Evolutionary conservation across 1,140 invertebrate genomes (phyloP).

Genomic region (Lethrus apterus): DNA sequence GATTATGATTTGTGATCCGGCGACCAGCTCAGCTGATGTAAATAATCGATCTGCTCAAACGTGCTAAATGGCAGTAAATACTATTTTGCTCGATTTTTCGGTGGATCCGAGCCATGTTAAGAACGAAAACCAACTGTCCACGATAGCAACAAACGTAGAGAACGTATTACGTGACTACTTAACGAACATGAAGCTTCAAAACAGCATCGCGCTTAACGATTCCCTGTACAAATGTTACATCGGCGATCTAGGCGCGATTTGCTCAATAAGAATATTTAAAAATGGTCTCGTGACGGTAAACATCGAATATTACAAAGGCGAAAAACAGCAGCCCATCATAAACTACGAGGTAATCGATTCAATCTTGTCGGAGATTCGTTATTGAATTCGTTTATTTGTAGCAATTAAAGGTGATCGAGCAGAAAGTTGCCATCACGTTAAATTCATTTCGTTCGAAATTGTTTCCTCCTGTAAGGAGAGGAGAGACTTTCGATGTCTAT

Average conservation of each 20-base stretch:
- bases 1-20: too few relatives aligned
- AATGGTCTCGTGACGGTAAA: conserved; percentile 70
- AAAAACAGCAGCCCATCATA: conserved; percentile 61
- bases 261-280: conserved; percentile 63
- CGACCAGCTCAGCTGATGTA: too few relatives aligned
- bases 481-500: conserved; percentile 75
- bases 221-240: conserved; percentile 60
- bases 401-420: conserved; percentile 62
- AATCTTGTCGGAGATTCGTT: not conserved
- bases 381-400: conserved; percentile 29
- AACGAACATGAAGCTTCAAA: conserved; percentile 55
- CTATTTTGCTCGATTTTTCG: conserved; percentile 72
- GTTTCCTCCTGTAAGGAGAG: conserved; percentile 74
- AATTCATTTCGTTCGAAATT: conserved; percentile 69
- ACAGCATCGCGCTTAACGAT: conserved; percentile 48
- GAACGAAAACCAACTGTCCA: conserved; percentile 56
- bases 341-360: conserved; percentile 60
- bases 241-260: conserved; percentile 57
- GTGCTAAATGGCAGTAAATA: conserved; percentile 66
- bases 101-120: conserved; percentile 58
- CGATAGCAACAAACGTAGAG: conserved; percentile 57
- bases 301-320: conserved; percentile 71
- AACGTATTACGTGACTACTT: conserved; percentile 62
- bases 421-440: conserved; percentile 60
- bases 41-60: too few relatives aligned